phyloP scores from a whole-genome alignment of 2,797 vertebrate species.

The Sparidentex hasta region DNA sequence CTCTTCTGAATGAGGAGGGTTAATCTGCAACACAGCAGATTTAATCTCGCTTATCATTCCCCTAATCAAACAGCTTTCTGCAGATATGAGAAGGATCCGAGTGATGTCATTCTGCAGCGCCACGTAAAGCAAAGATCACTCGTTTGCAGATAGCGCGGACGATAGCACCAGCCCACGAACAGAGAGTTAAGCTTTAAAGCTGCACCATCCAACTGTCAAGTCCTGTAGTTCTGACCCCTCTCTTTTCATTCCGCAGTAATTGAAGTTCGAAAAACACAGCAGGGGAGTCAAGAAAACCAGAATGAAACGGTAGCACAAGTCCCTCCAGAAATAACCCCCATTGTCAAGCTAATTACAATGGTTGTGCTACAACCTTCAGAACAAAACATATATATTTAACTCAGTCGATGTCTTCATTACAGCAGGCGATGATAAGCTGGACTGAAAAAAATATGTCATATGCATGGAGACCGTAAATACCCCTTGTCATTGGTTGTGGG shows the following conservation, averaged over 20 bases:
- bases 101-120: constrained; percentile 24
- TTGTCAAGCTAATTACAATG: constrained; percentile 49
- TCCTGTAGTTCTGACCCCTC: constrained; percentile 23
- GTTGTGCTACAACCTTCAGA: constrained; percentile 26
- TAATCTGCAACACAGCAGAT: constrained; percentile 66
- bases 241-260: constrained; percentile 33
- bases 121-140: constrained; percentile 9
- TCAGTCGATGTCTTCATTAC: constrained; percentile 19
- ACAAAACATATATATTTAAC: constrained; percentile 50
- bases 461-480: constrained; percentile 33
- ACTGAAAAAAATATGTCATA: constrained; percentile 19
- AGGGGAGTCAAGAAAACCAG: constrained; percentile 18
- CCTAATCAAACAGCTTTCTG: constrained; percentile 67
- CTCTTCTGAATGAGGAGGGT: constrained; percentile 56
- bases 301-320: constrained; percentile 9
- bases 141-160: constrained; percentile 24
- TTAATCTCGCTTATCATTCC: constrained; percentile 62
- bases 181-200: constrained; percentile 10
- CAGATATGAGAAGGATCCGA: constrained; percentile 37
- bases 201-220: constrained; percentile 20
- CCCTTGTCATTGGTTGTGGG: constrained; percentile 15
- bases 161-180: constrained; percentile 6
- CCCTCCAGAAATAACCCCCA: constrained; percentile 39
- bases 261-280: constrained; percentile 42
- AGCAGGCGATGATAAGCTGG: constrained; percentile 11